Base-by-base conservation (phyloP, 2,113 vertebrate species). In the Chaenogobius annularis region DNA sequence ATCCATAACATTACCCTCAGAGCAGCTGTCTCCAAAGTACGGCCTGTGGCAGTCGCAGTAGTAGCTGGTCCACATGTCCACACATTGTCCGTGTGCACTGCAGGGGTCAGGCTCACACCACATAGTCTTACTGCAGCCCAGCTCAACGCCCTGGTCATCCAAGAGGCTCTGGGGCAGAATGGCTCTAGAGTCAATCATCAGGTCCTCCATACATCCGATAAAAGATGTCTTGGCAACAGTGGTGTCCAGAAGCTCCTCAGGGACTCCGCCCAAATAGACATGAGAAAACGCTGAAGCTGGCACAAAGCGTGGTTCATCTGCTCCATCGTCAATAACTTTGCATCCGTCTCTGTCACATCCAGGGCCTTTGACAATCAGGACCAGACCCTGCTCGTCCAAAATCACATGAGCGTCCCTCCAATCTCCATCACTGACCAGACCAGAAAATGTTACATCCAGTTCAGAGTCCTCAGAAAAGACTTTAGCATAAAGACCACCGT, bases 1-100 rank as follows among this genome's bases (percentile, higher is more conserved):
- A 22, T 70, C 5, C 7, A 54, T 54, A n/a, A 20, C 78, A 91
- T 94, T 88, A 99, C 97, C 96, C 0, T 95, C 71, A 0, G 77
- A 79, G 66, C 97, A 99, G 0, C 82, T 89, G 9, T 89, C 81
- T 11, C 96, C 92, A 0, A 90, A 72, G 0, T 94, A 96, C 1
- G 97, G 97, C 77, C 96, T 92, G 3, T 88, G 69, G 66, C 97
- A 99, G 87, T 94, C 86, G 0, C 97, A 99, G 14, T 10, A 89
- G 82, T 94, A 97, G 81, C 88, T 90, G 58, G 91, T 93, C 97
- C 97, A 99, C 8, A 95, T 91, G 83, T 99, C 97, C 59, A 95
- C 75, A 0, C 97, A 99, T 19, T 31, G 78, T 17, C 95, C 96
- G 0, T 89, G 89, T 0, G 94, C 91, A 14, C 50, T 58, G 79